Conservation (phyloP, 2,113 vertebrate species). For the Catharus fuscescens region DNA sequence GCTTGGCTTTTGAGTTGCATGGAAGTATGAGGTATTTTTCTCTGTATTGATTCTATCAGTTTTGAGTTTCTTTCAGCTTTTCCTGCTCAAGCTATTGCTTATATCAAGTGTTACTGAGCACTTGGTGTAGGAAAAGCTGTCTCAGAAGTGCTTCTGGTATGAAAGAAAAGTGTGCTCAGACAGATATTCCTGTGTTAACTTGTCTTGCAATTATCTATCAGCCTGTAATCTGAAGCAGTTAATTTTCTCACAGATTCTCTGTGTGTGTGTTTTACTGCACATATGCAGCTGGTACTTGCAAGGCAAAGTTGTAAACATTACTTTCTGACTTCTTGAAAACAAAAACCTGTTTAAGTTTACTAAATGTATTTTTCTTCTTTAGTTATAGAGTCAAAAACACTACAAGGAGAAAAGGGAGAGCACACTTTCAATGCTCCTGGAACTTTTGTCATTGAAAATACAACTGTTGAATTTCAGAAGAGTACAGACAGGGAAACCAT, state of each 20-base stretch:
- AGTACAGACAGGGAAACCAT: conserved; percentile 83
- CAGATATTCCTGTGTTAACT: conserved; percentile 11
- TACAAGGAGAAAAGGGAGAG: conserved; percentile 83
- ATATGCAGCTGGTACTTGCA: background rate
- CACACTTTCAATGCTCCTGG: conserved; percentile 79
- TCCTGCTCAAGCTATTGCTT: background rate
- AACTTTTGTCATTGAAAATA: conserved; percentile 83
- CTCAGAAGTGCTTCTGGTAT: background rate
- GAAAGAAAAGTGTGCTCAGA: background rate
- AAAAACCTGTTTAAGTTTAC: background rate
- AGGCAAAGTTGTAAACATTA: background rate
- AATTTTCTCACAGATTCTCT: background rate
- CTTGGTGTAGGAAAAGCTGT: background rate
- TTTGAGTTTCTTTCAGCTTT: background rate
- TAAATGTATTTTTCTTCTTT: background rate
- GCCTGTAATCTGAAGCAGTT: background rate
- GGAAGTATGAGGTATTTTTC: background rate
- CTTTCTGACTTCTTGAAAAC: background rate
- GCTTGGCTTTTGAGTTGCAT: background rate
- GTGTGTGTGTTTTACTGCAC: background rate
- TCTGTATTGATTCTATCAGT: background rate
- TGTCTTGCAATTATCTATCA: background rate
- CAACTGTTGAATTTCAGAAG: conserved; percentile 87
- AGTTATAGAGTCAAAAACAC: conserved; percentile 89
- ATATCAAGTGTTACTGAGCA: background rate